phyloP scores from a whole-genome alignment of 2,888 invertebrate genomes.

The Synergus gifuensis region DNA sequence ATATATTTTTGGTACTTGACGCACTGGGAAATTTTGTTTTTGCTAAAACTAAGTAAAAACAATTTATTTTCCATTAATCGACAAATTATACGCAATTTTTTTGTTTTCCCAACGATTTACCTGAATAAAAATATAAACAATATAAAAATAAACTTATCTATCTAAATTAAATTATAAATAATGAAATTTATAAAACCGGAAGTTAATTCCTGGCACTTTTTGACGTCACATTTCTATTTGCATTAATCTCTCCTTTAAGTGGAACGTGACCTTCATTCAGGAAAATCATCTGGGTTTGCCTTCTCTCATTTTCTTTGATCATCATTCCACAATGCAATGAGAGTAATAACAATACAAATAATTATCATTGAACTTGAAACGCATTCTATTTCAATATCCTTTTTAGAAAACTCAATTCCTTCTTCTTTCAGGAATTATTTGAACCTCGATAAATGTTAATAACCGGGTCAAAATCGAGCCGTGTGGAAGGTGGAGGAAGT shows the following conservation, averaged over 20 bases:
- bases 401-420: neutral
- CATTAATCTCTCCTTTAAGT: conserved; percentile 20
- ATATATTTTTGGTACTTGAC: neutral
- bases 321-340: neutral
- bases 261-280: conserved; percentile 21
- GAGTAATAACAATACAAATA: neutral
- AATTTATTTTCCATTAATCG: neutral
- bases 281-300: neutral
- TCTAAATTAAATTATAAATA: neutral
- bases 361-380: neutral
- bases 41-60: neutral
- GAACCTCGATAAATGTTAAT: conserved; percentile 24
- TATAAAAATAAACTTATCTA: neutral
- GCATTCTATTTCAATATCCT: neutral
- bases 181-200: neutral
- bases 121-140: neutral
- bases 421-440: conserved; percentile 14
- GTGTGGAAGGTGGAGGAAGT: conserved; percentile 36
- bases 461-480: conserved; percentile 31
- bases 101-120: too few species aligned
- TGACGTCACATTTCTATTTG: neutral
- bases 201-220: neutral
- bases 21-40: neutral
- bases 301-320: neutral
- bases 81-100: too few species aligned